A percentile compares a stretch with the other conserved stretches of the same genome.
Conservation (phyloP, 2,888 invertebrate species). For the Apamea crenata region DNA sequence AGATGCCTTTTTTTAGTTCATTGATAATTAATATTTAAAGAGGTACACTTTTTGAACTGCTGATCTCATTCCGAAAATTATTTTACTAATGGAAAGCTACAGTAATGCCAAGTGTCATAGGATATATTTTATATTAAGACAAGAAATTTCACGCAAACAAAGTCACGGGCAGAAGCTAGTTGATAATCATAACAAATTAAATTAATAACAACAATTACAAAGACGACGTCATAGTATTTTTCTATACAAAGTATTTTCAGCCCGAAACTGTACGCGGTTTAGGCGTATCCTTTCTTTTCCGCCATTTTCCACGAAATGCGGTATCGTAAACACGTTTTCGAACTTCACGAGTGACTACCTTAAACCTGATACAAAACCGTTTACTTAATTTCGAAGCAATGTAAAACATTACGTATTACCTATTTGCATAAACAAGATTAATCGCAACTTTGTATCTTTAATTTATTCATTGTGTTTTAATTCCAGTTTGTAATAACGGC, state of each 20-base stretch:
- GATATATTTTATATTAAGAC: not conserved
- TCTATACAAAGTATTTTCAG: not conserved
- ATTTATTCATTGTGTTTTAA: conserved; percentile 69
- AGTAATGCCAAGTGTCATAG: not conserved
- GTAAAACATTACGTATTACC: conserved; percentile 21
- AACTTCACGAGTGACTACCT: not conserved
- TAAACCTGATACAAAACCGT: conserved; percentile 4
- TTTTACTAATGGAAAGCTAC: not conserved
- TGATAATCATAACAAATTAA: not conserved
- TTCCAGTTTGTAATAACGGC: conserved; percentile 54
- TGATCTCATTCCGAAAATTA: not conserved
- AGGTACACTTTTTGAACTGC: not conserved
- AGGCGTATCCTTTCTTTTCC: too few relatives aligned
- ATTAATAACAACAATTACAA: not conserved
- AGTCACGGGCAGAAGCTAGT: not conserved
- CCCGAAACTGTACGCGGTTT: not conserved
- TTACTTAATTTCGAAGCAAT: conserved; percentile 12
- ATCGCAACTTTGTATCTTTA: conserved; percentile 49
- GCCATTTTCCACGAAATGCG: not conserved
- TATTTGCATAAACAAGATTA: conserved; percentile 54
- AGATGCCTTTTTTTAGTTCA: not conserved
- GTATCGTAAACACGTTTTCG: not conserved
- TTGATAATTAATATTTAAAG: not conserved
- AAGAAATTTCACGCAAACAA: too few relatives aligned
- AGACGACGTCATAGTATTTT: not conserved